phyloP scores from a whole-genome alignment of 2,797 vertebrate genomes.

The Heliangelus exortis region DNA sequence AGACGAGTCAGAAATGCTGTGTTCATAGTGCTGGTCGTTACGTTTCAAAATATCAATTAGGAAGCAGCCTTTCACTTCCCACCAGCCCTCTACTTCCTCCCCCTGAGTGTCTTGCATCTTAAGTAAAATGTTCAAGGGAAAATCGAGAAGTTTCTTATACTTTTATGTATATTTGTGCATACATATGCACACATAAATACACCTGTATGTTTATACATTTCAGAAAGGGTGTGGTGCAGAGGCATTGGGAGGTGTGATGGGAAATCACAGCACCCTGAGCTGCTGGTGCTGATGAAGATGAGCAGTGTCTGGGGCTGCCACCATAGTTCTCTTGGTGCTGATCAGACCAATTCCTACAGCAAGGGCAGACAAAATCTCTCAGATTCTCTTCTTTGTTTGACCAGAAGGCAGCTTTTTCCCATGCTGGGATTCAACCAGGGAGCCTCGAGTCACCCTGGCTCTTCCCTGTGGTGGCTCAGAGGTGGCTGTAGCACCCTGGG shows the following conservation, averaged over 20 bases:
- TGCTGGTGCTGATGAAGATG: accelerated
- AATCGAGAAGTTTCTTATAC: neutral
- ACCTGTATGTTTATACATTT: neutral
- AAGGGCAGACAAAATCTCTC: neutral
- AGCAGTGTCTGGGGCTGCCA: accelerated
- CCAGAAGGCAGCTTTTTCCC: neutral
- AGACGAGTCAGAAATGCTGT: neutral
- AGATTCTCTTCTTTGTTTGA: neutral
- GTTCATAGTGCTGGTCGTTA: neutral
- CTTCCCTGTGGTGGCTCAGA: accelerated
- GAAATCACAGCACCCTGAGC: accelerated
- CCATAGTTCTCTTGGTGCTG: neutral
- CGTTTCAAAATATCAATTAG: neutral
- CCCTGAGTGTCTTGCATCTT: accelerated
- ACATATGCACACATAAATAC: accelerated
- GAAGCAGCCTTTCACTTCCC: neutral
- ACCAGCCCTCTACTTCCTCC: neutral
- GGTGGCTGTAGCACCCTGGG: neutral
- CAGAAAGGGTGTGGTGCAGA: neutral
- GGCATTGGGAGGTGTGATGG: accelerated
- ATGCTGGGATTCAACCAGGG: accelerated
- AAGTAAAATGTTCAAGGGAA: neutral
- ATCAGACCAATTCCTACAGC: neutral
- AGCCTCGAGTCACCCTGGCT: neutral
- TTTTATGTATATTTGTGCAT: accelerated